Conservation (phyloP, 2,888 invertebrate species). For the Papilio demoleus region DNA sequence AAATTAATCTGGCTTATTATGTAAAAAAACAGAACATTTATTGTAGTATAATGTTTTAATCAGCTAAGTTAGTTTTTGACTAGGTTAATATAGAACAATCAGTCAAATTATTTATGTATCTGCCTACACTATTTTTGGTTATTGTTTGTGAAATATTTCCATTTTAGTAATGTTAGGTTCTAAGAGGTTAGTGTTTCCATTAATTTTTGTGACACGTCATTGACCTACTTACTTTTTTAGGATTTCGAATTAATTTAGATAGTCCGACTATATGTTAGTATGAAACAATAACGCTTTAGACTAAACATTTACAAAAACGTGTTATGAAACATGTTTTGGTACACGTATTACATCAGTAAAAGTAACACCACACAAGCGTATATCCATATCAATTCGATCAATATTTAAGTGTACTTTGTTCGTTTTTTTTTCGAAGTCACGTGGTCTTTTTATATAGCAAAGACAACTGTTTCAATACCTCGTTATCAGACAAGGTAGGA, state of each 20-base stretch:
- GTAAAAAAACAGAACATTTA: no score
- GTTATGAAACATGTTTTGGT: no score
- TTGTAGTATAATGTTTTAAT: no score
- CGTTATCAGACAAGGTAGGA: conserved; percentile 13
- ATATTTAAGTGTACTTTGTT: not conserved
- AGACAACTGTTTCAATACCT: not conserved
- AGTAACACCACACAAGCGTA: not conserved
- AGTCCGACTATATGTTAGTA: not conserved
- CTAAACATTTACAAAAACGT: no score
- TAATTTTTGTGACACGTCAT: conserved; percentile 6
- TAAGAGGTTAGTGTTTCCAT: not conserved
- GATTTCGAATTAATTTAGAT: not conserved
- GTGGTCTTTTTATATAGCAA: not conserved
- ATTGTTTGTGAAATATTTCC: not conserved
- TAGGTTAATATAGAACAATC: no score
- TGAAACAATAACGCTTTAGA: no score
- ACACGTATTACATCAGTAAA: no score
- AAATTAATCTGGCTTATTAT: no score
- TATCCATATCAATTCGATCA: not conserved
- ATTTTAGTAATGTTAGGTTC: not conserved
- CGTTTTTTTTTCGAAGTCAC: not conserved
- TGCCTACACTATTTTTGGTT: conserved; percentile 4
- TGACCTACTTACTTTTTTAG: conserved; percentile 6
- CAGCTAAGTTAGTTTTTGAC: no score
- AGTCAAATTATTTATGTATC: not conserved